Evolutionary conservation across 92 coral and sea anemone genomes (phyloP), one percentile per base, ranked within the genome.

Genomic region (Epizoanthus ramosus): DNA sequence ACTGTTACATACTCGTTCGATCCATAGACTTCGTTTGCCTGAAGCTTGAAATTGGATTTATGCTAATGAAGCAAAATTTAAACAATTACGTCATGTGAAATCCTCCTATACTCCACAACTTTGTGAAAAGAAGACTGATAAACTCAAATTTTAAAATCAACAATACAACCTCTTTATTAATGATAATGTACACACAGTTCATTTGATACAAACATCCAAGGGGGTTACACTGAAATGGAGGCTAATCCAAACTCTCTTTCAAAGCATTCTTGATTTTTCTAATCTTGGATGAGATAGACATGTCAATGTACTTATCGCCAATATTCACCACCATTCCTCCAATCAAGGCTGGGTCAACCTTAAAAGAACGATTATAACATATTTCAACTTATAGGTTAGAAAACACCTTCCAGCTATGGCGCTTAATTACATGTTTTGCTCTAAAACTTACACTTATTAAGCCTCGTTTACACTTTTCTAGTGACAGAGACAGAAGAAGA

Each of bases 281-380:
- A 71, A 97, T 86, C 86, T 97, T 97, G 80, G 92, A 92, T 65
- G 98, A 83, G 74, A 97, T 97, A 4, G 98, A 94, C 99, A 97
- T 97, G 88, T 97, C 98, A 58, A 97, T 89, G 82, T 85, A 94
- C 76, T 94, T 97, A 84, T 97, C 99, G 0, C 97, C 99, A 83
- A 97, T 90, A 73, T 93, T 91, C 18, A 97, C 92, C 7, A 97
- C 90, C 97, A 97, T 94, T 50, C 99, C 99, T 24, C 99, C 99
- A 75, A 97, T 94, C 57, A 97, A 86, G 18, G 71, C 56, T 52
- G 99, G 95, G 58, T 97, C 98, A 70, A 97, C 95, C 99, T 96
- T 63, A 52, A 22, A 37, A 18, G 15, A 33, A 41, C 68, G 41
- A 85, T 21, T 28, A 68, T 1, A 41, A 31, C 5, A 18, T 15